These are phyloP conservation scores for Mesorhabditis spiculigera DNA, from an alignment of 2,888 invertebrate genomes.

Conservation along the genomic window DNA sequence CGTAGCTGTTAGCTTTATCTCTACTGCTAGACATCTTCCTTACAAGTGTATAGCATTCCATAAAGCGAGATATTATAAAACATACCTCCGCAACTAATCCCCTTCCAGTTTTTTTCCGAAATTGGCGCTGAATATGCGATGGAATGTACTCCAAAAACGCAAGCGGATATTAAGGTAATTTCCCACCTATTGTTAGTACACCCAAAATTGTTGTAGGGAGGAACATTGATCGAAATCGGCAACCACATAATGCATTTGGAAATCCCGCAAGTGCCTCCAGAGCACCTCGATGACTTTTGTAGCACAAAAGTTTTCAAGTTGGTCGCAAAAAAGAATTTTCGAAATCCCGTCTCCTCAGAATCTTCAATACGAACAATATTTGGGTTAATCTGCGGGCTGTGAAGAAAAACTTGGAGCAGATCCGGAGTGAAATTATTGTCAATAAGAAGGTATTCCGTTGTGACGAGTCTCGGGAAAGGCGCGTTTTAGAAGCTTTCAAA, in stretches of 20 bases:
- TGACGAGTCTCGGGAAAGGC: background rate
- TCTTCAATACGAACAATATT: constrained; percentile 98
- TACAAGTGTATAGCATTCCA: too few relatives aligned
- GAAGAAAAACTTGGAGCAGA: constrained; percentile 75
- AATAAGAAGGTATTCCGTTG: constrained; percentile 74
- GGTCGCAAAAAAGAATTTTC: constrained; percentile 19
- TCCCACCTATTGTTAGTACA: constrained; percentile 1
- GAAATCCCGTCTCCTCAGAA: constrained; percentile 61
- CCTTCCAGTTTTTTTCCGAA: constrained; percentile 22
- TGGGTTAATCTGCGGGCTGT: constrained; percentile 91
- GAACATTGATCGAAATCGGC: constrained; percentile 92
- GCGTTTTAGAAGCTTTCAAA: constrained; percentile 30
- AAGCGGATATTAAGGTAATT: constrained; percentile 81
- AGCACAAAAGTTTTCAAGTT: constrained; percentile 92
- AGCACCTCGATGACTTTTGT: constrained; percentile 90
- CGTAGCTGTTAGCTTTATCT: too few relatives aligned
- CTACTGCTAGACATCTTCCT: too few relatives aligned
- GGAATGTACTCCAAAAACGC: constrained; percentile 98
- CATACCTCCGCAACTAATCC: too few relatives aligned
- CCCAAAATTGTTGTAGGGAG: constrained; percentile 70
- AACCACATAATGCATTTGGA: constrained; percentile 89
- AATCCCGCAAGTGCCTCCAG: constrained; percentile 96
- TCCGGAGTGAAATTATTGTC: constrained; percentile 94
- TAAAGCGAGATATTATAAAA: too few relatives aligned
- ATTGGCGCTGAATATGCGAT: constrained; percentile 80